These are phyloP conservation scores for Cassiopea xamachana DNA, from an alignment of 30 jellyfish, hydroid and myxozoan genomes.

Conservation along the genomic window DNA sequence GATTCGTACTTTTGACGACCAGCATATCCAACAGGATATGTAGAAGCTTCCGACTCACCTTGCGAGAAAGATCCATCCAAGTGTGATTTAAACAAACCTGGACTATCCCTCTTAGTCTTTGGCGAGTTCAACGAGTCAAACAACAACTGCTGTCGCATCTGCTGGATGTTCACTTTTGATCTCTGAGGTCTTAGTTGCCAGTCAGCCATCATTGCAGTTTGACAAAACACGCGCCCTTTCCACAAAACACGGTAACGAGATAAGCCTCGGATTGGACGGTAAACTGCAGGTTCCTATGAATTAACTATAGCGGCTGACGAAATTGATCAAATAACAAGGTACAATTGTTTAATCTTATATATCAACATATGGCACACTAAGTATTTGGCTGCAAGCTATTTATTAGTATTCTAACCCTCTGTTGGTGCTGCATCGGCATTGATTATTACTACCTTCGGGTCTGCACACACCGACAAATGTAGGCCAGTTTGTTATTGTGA, in stretches of 20 bases:
- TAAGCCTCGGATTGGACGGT: background rate
- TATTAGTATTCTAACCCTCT: too few relatives aligned
- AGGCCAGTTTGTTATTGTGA: too few relatives aligned
- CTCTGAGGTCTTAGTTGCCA: background rate
- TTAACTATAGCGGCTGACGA: background rate
- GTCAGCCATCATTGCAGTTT: background rate
- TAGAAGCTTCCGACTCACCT: background rate
- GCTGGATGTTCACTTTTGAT: slow-evolving; percentile 39
- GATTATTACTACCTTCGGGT: too few relatives aligned
- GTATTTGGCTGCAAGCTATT: too few relatives aligned
- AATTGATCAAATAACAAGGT: background rate
- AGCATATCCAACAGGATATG: background rate
- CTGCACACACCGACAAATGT: too few relatives aligned
- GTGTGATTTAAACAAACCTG: background rate
- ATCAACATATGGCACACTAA: background rate
- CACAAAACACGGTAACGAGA: background rate
- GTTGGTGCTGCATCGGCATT: too few relatives aligned
- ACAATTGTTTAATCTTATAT: background rate
- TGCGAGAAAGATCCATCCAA: background rate
- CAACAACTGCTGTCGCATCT: slow-evolving; percentile 44
- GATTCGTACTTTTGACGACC: background rate
- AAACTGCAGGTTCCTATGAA: background rate
- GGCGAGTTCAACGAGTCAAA: slow-evolving; percentile 27
- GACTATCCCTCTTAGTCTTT: slow-evolving; percentile 1
- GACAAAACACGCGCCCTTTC: slow-evolving; percentile 9